Percentiles rank a stretch among this genome's conserved stretches.
Evolutionary conservation across 2,113 vertebrate species (phyloP).

Genomic region (Cyphomyrus plagiostoma): DNA sequence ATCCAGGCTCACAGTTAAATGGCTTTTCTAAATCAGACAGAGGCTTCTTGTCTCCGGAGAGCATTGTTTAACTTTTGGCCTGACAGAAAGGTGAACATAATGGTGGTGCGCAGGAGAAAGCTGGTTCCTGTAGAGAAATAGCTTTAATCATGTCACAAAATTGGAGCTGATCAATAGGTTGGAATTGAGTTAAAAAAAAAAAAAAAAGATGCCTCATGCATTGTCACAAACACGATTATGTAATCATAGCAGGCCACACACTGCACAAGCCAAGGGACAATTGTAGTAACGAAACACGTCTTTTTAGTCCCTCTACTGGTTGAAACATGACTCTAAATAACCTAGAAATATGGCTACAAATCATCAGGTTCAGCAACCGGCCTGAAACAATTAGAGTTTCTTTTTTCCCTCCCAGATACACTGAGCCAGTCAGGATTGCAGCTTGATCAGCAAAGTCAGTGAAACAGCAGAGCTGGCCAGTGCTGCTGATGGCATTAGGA

Average conservation of each 20-base stretch:
- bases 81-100: background rate
- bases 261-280: background rate
- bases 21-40: background rate
- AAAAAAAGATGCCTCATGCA: background rate
- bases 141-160: background rate
- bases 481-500: background rate
- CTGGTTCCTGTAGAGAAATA: background rate
- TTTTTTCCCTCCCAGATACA: background rate
- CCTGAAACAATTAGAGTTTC: background rate
- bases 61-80: background rate
- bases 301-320: background rate
- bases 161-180: background rate
- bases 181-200: background rate
- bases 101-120: background rate
- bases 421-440: background rate
- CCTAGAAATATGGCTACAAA: background rate
- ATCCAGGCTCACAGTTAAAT: background rate
- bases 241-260: background rate
- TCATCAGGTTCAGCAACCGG: background rate
- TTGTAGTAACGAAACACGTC: background rate
- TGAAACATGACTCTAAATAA: background rate
- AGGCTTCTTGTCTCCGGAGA: background rate
- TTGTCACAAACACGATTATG: background rate
- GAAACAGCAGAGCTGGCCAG: background rate
- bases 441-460: conserved; percentile 1